A percentile compares a stretch with the other conserved stretches of the same genome.
phyloP scores from a whole-genome alignment of 2,888 invertebrate species.

The Drosophila limbata region DNA sequence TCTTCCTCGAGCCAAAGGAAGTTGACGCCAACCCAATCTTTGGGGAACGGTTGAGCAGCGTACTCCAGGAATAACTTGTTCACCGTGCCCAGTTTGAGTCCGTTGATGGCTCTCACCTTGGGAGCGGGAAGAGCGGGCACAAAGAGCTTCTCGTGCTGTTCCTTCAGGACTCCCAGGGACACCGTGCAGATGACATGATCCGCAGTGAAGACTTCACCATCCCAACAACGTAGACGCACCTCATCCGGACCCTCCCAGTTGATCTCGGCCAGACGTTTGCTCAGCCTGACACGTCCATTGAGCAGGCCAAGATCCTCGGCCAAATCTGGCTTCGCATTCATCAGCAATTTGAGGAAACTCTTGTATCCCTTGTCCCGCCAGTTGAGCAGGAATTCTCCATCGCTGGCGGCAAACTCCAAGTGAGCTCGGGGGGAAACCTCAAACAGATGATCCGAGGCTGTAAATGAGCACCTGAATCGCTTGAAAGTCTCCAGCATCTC shows the following conservation, averaged over 20 bases:
- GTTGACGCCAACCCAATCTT: slow-evolving; percentile 85
- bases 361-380: slow-evolving; percentile 91
- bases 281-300: slow-evolving; percentile 77
- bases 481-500: slow-evolving; percentile 88
- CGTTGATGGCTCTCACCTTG: slow-evolving; percentile 86
- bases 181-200: slow-evolving; percentile 88
- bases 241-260: slow-evolving; percentile 60
- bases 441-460: slow-evolving; percentile 89
- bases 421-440: slow-evolving; percentile 89
- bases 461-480: slow-evolving; percentile 84
- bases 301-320: slow-evolving; percentile 71
- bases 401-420: slow-evolving; percentile 88
- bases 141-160: slow-evolving; percentile 84
- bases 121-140: slow-evolving; percentile 85
- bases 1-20: slow-evolving; percentile 87
- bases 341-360: slow-evolving; percentile 89
- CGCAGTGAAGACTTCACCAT: slow-evolving; percentile 84
- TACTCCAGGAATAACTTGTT: slow-evolving; percentile 88
- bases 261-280: slow-evolving; percentile 69
- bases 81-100: slow-evolving; percentile 87
- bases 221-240: slow-evolving; percentile 69
- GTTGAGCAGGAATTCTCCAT: slow-evolving; percentile 89
- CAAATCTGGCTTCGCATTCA: slow-evolving; percentile 77
- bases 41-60: slow-evolving; percentile 86
- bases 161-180: slow-evolving; percentile 88